phyloP scores from a whole-genome alignment of 30 jellyfish, hydroid and myxozoan species.

The Pelagia noctiluca region DNA sequence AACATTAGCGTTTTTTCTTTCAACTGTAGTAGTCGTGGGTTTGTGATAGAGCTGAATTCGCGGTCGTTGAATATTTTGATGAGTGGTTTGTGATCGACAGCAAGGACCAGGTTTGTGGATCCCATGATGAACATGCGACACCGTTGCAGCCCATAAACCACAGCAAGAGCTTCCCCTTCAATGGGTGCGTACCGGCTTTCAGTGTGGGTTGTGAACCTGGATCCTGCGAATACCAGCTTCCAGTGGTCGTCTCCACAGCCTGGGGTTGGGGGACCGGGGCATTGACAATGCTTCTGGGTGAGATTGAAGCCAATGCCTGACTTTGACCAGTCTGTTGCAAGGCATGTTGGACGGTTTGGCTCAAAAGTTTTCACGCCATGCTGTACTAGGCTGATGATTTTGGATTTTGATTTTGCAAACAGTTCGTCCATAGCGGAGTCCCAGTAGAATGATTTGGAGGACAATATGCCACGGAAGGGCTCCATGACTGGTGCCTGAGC shows the following conservation, averaged over 20 bases:
- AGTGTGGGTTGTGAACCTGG: conserved; percentile 58
- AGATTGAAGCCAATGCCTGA: conserved; percentile 67
- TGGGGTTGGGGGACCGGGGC: conserved; percentile 25
- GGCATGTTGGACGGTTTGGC: no score
- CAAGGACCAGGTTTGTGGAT: conserved; percentile 43
- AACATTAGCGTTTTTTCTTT: conserved; percentile 64
- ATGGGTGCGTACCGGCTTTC: conserved; percentile 74
- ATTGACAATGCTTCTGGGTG: conserved; percentile 58
- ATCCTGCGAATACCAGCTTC: conserved; percentile 72
- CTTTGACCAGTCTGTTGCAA: no score
- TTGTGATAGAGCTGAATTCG: conserved; percentile 32
- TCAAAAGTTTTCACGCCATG: conserved; percentile 61
- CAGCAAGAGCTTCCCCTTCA: conserved; percentile 75
- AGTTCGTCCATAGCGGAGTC: no score
- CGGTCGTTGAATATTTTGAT: conserved; percentile 37
- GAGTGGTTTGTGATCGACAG: conserved; percentile 77
- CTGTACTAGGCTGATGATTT: conserved; percentile 7
- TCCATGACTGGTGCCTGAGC: conserved; percentile 43
- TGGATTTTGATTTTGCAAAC: conserved; percentile 30
- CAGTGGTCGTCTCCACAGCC: conserved; percentile 65
- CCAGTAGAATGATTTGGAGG: no score
- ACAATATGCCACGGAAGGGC: conserved; percentile 49
- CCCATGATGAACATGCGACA: conserved; percentile 49
- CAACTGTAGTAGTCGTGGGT: conserved; percentile 50
- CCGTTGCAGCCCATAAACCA: conserved; percentile 34